Evolutionary conservation across 2,113 vertebrate species (phyloP).

Genomic region (Genyomyrus donnyi): DNA sequence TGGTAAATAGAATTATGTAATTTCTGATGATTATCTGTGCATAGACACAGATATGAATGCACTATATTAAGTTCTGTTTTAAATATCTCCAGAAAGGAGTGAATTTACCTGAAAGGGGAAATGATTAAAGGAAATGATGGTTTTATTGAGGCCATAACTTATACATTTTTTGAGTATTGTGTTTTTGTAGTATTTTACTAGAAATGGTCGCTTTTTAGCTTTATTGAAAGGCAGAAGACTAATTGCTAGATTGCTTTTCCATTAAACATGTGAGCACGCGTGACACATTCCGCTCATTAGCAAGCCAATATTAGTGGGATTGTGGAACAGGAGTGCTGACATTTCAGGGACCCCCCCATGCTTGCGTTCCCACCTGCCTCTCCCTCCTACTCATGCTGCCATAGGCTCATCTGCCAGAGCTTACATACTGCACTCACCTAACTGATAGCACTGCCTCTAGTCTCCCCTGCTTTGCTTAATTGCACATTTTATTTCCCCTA

Average conservation of each 20-base stretch:
- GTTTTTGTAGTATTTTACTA: background rate
- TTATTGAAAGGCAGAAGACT: background rate
- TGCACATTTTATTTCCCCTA: no score
- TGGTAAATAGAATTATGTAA: background rate
- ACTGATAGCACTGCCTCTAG: no score
- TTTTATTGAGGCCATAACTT: background rate
- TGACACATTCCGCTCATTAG: background rate
- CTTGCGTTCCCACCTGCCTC: no score
- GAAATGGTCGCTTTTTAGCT: background rate
- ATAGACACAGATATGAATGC: background rate
- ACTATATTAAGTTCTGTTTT: background rate
- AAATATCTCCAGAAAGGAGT: background rate
- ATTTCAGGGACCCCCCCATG: no score
- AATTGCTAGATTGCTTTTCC: background rate
- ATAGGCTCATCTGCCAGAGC: no score
- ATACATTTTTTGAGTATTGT: background rate
- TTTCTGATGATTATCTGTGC: background rate
- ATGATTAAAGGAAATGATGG: background rate
- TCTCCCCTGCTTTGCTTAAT: no score
- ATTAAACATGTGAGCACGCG: background rate
- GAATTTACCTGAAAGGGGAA: background rate
- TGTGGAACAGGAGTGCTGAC: no score
- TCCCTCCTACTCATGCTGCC: no score
- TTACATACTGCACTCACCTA: no score
- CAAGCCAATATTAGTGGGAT: background rate